Base-by-base conservation (phyloP, 1,140 invertebrate genomes). In the Drosophila paulistorum region DNA sequence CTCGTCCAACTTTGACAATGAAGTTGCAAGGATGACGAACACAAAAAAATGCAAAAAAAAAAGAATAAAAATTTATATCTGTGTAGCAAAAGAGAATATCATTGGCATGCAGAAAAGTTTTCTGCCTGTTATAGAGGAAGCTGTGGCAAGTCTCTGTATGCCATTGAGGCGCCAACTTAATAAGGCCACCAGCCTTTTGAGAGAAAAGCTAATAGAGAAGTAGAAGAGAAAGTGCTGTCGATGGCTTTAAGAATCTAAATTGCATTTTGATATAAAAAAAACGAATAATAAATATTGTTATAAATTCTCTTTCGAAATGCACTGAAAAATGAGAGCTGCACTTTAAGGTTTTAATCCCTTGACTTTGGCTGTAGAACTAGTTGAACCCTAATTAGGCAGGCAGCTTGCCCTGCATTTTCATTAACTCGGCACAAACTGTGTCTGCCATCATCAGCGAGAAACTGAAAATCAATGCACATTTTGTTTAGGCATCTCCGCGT, bases 91-190 rank as follows among this genome's bases (percentile, higher is more conserved):
- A 80, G 66, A 80, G 68, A 68, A 68, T 65, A 71, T 68, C 69
- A 75, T 79, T 82, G 83, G 83, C 72, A 87, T 79, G 77, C 83
- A 73, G 37, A 57, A 89, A 89, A 87, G 77, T 83, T 86, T 79
- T 79, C 42, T 69, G 61, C 45, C 39, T 45, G 11, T 5, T 10
- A 7, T 20, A 20, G 11, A 30, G 20, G 51, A 48, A 54, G 54
- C 23, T 54, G 70, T 59, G 65, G 67, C 30, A 30, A 6, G 30
- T 30, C 30, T 30, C 30, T 1, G 30, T 30, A 30, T 30, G 30
- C 62, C 81, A 60, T 37, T 58, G 42, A 79, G 83, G 84, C 84
- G 83, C 76, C 84, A 86, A 86, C 83, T 87, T 86, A 82, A 86
- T 83, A 86, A 89, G 83, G 82, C 84, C 80, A 64, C 71, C 68